Evolutionary conservation across 2,113 vertebrate species (phyloP).

Genomic region (Mirounga angustirostris): DNA sequence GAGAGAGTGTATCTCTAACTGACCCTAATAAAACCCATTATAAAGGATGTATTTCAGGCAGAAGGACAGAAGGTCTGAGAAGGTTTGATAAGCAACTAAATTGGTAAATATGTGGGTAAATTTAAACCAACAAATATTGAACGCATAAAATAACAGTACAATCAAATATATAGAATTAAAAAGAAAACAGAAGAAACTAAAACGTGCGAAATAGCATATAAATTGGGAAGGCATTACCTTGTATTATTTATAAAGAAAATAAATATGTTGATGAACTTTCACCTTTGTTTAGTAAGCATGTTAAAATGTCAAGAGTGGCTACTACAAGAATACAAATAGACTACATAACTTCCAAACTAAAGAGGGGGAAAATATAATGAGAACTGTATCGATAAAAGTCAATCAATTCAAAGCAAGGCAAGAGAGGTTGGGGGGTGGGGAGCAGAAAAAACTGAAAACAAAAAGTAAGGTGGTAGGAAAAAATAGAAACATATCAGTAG

Average conservation of each 20-base stretch:
- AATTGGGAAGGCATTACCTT: not conserved
- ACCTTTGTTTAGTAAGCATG: not conserved
- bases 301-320: not conserved
- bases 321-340: not conserved
- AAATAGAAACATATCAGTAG: not conserved
- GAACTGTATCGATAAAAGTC: not conserved
- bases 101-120: not conserved
- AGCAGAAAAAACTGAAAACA: constrained; percentile 32
- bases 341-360: not conserved
- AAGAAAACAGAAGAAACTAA: not conserved
- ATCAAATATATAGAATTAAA: not conserved
- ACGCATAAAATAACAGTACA: not conserved
- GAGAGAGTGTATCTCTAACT: not conserved
- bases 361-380: not conserved
- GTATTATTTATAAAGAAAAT: not conserved
- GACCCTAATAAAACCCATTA: not conserved
- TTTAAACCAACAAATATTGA: not conserved
- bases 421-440: not conserved
- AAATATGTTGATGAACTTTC: not conserved
- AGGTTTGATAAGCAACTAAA: not conserved
- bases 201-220: not conserved
- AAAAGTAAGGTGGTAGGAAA: not conserved
- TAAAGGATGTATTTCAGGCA: not conserved
- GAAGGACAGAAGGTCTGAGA: constrained; percentile 23
- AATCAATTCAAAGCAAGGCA: not conserved